Evolutionary conservation across 2,797 vertebrate species (phyloP), one percentile per base, ranked within the genome.

Genomic region (Sebastes minor): DNA sequence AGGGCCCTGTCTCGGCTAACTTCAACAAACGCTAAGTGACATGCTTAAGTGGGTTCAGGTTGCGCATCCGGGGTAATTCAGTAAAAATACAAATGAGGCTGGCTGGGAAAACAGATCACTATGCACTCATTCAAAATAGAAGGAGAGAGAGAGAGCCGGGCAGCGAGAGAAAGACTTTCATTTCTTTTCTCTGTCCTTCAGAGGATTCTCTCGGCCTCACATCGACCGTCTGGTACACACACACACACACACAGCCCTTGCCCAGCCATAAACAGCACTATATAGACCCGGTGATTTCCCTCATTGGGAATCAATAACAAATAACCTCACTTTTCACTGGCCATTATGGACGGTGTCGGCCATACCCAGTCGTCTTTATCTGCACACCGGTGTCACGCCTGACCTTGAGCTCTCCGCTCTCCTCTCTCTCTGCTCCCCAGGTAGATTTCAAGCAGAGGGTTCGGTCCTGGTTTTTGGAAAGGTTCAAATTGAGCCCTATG

Each of bases 261-360:
- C 81, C 63, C 72, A 82, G 87, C 88, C 87, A 93, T 94, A 92
- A 95, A 95, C 91, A 91, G 87, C 82, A 76, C 86, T 86, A 88
- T 94, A 95, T 94, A 92, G 93, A 93, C 89, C 84, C 64, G 78
- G 90, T 92, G 94, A 96, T 94, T 94, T 91, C 87, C 89, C 92
- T 95, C 93, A 96, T 95, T 94, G 95, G 92, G 89, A 95, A 96
- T 96, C 95, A 83, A 96, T 96, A 96, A 94, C 94, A 95, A 96
- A 96, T 96, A 96, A 96, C 94, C 94, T 88, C 80, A 91, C 94
- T 94, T 93, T 94, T 96, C 94, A 94, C 89, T 84, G 91, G 88
- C 91, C 89, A 96, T 96, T 95, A 95, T 90, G 87, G 92, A 86
- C n/a, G 2, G 73, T 91, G 93, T 94, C 90, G 77, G 77, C 87